Evolutionary conservation across 2,113 vertebrate species (phyloP).

Genomic region (Rynchops niger): DNA sequence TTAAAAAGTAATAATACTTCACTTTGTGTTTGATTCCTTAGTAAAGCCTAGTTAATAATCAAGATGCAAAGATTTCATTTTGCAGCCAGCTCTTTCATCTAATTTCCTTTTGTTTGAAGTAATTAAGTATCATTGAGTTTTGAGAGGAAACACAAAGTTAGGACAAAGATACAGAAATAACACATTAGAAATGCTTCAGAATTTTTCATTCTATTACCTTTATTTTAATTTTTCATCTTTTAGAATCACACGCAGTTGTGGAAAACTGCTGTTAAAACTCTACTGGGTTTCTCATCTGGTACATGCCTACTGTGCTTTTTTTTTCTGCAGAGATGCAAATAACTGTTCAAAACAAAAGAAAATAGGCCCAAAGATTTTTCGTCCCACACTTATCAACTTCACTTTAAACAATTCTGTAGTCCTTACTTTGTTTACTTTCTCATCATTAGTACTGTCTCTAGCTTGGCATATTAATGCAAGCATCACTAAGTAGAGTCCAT

Average conservation of each 20-base stretch:
- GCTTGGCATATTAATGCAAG: background rate
- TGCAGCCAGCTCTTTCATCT: background rate
- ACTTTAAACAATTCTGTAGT: background rate
- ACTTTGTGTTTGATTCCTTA: background rate
- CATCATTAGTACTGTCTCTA: background rate
- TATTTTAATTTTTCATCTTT: background rate
- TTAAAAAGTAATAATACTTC: background rate
- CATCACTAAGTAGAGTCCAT: background rate
- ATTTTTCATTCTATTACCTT: background rate
- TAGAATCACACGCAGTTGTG: background rate
- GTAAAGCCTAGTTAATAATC: background rate
- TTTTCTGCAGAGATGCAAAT: background rate
- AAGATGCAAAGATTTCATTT: background rate
- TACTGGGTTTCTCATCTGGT: background rate
- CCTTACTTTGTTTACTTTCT: background rate
- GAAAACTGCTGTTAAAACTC: background rate
- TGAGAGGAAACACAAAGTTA: background rate
- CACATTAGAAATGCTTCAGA: background rate
- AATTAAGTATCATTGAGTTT: background rate
- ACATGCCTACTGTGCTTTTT: background rate
- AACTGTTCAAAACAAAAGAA: background rate
- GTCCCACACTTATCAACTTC: background rate
- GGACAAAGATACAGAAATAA: background rate
- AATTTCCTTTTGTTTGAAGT: background rate
- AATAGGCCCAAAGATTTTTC: background rate